These are phyloP conservation scores for Eustalomyia histrio DNA, from an alignment of 2,888 invertebrate genomes.

Conservation along the genomic window DNA sequence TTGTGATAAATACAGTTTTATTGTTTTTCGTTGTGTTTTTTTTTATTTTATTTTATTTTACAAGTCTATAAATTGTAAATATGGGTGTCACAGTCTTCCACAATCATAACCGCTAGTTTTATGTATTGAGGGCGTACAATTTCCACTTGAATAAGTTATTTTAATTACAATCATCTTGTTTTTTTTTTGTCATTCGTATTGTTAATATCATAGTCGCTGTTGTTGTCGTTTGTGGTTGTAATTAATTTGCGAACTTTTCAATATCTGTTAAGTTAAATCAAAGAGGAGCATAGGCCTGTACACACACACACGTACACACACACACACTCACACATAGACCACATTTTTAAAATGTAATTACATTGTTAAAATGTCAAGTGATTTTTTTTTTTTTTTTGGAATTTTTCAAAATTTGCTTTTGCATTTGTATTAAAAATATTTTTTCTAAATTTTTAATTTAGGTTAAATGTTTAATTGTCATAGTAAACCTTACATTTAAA, in stretches of 20 bases:
- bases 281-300: background rate
- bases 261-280: slow-evolving; percentile 7
- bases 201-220: background rate
- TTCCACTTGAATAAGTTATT: slow-evolving; percentile 32
- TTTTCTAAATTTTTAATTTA: too few species aligned
- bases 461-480: too few species aligned
- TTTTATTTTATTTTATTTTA: background rate
- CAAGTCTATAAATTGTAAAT: slow-evolving; percentile 22
- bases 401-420: background rate
- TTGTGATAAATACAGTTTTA: slow-evolving; percentile 2
- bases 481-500: too few species aligned
- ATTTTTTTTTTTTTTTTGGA: background rate
- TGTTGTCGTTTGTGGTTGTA: slow-evolving; percentile 21
- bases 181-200: slow-evolving; percentile 1
- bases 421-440: too few species aligned
- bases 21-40: background rate
- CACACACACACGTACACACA: background rate
- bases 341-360: background rate
- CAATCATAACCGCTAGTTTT: slow-evolving; percentile 8
- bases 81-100: slow-evolving; percentile 11
- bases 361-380: background rate
- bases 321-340: background rate
- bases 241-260: slow-evolving; percentile 21
- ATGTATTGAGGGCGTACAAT: slow-evolving; percentile 21
- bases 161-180: slow-evolving; percentile 21